Conservation (phyloP, 1,140 invertebrate genomes). For the Drosophila elegans region DNA sequence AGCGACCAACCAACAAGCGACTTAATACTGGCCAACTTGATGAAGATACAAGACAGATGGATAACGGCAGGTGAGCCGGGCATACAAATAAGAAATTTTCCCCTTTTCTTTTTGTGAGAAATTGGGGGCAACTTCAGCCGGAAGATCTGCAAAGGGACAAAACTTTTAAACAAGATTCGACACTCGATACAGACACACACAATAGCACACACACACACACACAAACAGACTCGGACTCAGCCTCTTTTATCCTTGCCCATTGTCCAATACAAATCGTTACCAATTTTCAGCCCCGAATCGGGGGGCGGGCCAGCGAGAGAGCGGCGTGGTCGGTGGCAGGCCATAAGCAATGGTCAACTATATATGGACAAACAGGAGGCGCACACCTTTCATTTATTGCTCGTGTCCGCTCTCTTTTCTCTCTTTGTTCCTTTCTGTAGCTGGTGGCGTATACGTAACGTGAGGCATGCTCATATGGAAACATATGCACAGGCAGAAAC, state of each 20-base stretch:
- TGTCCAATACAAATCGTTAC: constrained; percentile 79
- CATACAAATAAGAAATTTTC: constrained; percentile 79
- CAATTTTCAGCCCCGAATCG: constrained; percentile 73
- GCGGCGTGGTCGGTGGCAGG: constrained; percentile 32
- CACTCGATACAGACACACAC: constrained; percentile 21
- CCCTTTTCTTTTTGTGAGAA: constrained; percentile 19
- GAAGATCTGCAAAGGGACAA: constrained; percentile 39
- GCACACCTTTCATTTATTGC: constrained; percentile 80
- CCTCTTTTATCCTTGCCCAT: constrained; percentile 64
- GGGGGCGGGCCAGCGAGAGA: neutral
- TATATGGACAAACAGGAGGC: constrained; percentile 74
- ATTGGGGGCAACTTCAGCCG: constrained; percentile 2
- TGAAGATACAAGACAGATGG: constrained; percentile 81
- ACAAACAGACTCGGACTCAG: constrained; percentile 34
- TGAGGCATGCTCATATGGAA: constrained; percentile 32
- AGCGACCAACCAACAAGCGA: constrained; percentile 59
- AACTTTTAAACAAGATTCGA: constrained; percentile 64
- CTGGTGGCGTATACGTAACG: constrained; percentile 58
- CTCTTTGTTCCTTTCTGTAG: constrained; percentile 11
- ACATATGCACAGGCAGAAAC: constrained; percentile 11
- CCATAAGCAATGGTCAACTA: constrained; percentile 79
- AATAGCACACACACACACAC: constrained; percentile 13
- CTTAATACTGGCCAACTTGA: constrained; percentile 78
- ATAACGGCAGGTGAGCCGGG: constrained; percentile 74
- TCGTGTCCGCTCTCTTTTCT: constrained; percentile 27